Evolutionary conservation across 1,140 invertebrate species (phyloP).

Genomic region (Kradibia gibbosae): DNA sequence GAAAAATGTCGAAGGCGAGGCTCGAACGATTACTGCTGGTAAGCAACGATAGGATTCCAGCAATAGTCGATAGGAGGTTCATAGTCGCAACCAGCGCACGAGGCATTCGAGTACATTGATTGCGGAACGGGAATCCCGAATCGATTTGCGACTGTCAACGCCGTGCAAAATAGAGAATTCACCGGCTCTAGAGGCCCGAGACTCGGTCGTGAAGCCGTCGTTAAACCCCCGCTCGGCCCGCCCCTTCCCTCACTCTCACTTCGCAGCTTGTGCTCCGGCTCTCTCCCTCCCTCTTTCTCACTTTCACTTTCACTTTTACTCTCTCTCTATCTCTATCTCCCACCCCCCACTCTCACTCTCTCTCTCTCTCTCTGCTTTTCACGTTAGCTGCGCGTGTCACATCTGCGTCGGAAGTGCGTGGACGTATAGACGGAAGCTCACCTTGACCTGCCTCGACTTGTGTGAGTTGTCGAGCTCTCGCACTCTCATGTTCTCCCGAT

Average conservation of each 20-base stretch:
- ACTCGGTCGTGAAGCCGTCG: background rate
- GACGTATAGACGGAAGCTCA: background rate
- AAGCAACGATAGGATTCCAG: no score
- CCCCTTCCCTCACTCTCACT: background rate
- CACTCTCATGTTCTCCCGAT: constrained; percentile 58
- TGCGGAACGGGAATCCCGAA: no score
- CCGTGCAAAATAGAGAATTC: no score
- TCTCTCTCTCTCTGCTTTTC: background rate
- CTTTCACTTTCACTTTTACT: background rate
- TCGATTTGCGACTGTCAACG: no score
- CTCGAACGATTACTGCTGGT: no score
- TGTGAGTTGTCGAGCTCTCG: background rate
- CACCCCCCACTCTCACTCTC: background rate
- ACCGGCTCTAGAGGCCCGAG: background rate
- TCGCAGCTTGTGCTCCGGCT: no score
- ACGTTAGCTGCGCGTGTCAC: background rate
- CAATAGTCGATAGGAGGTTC: no score
- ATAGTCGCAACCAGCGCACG: no score
- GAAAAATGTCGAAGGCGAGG: no score
- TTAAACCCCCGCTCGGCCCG: background rate
- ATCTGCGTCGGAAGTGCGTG: constrained; percentile 13
- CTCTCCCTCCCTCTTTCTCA: background rate
- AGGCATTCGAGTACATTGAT: no score
- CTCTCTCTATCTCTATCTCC: background rate
- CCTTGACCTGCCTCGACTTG: background rate